Evolutionary conservation across 2,113 vertebrate species (phyloP).

Genomic region (Saccopteryx leptura): DNA sequence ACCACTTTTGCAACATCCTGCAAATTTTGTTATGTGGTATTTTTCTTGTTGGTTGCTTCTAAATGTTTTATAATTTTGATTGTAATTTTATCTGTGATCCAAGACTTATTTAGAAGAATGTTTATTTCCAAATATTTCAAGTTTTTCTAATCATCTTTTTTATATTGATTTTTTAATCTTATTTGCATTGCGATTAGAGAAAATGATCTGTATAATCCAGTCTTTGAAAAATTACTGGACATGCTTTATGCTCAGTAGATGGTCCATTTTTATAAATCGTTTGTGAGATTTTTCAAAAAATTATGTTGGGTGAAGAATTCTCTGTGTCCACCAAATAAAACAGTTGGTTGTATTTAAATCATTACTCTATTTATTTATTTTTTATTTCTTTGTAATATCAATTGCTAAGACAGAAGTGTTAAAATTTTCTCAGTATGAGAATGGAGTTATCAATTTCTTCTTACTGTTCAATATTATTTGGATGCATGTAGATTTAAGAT

Average conservation of each 20-base stretch:
- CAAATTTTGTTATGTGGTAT: neutral
- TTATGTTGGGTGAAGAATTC: neutral
- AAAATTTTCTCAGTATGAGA: neutral
- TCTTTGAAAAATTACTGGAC: conserved; percentile 10
- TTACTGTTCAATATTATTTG: neutral
- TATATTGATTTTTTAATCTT: neutral
- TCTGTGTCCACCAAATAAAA: neutral
- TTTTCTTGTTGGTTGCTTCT: conserved; percentile 6
- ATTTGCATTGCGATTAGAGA: neutral
- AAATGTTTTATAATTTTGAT: conserved; percentile 13
- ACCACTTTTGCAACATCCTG: neutral
- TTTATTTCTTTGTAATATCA: conserved; percentile 14
- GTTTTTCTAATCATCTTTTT: neutral
- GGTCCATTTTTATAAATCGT: neutral
- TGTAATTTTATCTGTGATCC: neutral
- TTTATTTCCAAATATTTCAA: conserved; percentile 25
- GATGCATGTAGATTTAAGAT: neutral
- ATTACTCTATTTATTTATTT: neutral
- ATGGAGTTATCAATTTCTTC: neutral
- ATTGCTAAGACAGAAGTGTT: neutral
- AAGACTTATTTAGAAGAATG: conserved; percentile 24
- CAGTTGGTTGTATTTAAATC: neutral
- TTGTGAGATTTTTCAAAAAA: neutral
- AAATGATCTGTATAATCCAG: neutral
- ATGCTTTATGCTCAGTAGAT: neutral